Evolutionary conservation across 2,888 invertebrate genomes (phyloP), one percentile per base, ranked within the genome.

Genomic region (Eustalomyia histrio): DNA sequence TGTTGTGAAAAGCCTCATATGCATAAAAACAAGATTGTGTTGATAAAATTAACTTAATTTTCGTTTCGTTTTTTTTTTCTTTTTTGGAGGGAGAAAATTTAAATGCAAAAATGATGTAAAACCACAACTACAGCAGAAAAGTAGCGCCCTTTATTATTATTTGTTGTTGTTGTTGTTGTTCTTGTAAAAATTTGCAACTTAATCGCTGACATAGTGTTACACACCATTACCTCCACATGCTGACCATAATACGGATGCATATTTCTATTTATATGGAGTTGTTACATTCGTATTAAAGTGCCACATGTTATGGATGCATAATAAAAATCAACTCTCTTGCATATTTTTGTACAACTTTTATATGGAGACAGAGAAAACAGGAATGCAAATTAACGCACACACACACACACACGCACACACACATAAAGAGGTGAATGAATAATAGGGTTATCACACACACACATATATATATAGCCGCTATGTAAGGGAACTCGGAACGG

Each of bases 171-270:
- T 35, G n/a, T 14, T 52, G 12, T 35, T 47, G 16, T 35, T 16
- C 21, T 43, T 57, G 39, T 43, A 65, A 29, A 76, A 76, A 50
- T 50, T 50, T 71, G 24, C 65, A 81, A 78, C 78, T 78, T 81
- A 81, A 81, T 78, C 78, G 79, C 81, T 79, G 83, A 75, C 75
- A 82, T 75, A 50, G 75, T 79, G 78, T 83, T 83, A 80, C 83
- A 75, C 83, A 60, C 83, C 83, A 83, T 83, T 83, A 83, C 67
- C 76, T 79, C 67, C 57, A 75, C 72, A 80, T 71, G 73, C 74
- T 83, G 83, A 78, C 83, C 83, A 81, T 81, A 83, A 79, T 73
- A 43, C 29, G 65, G 63, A 47, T 71, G 61, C 47, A 16, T 43
- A n/a, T 17, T 50, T 35, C 6, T 50, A 24, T 61, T 21, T 50